Evolutionary conservation across 1,140 invertebrate genomes (phyloP).

Genomic region (Leptinotarsa texana): DNA sequence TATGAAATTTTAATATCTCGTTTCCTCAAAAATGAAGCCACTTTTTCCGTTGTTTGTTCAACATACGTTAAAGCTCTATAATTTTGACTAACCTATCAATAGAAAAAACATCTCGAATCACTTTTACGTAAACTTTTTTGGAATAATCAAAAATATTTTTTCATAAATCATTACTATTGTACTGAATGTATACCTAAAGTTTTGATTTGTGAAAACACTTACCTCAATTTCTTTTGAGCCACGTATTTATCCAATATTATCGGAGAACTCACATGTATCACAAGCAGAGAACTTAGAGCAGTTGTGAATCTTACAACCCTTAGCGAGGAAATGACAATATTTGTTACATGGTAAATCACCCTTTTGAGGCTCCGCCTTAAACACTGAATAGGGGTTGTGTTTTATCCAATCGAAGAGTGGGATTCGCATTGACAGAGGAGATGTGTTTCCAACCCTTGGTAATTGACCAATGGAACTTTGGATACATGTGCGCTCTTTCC

Average conservation of each 20-base stretch:
- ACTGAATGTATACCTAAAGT: no score
- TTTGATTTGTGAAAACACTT: not conserved
- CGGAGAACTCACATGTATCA: conserved; percentile 22
- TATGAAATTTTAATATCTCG: no score
- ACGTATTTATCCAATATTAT: conserved; percentile 11
- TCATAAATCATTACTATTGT: no score
- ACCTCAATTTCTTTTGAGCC: not conserved
- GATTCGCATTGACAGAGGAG: conserved; percentile 25
- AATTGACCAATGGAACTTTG: conserved; percentile 31
- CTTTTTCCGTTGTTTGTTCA: no score
- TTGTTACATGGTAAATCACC: conserved; percentile 30
- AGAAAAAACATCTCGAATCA: no score
- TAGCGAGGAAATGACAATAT: conserved; percentile 29
- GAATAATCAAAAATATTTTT: no score
- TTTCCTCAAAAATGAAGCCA: no score
- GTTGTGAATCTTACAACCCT: conserved; percentile 16
- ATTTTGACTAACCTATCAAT: no score
- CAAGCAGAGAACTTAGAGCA: not conserved
- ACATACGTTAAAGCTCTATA: no score
- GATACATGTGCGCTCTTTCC: conserved; percentile 19
- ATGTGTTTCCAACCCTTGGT: conserved; percentile 27
- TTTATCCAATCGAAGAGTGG: conserved; percentile 24
- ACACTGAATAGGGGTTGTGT: conserved; percentile 30
- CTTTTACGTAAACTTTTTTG: no score
- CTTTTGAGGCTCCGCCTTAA: conserved; percentile 28